phyloP scores from a whole-genome alignment of 2,888 invertebrate species.

The Candidula unifasciata region DNA sequence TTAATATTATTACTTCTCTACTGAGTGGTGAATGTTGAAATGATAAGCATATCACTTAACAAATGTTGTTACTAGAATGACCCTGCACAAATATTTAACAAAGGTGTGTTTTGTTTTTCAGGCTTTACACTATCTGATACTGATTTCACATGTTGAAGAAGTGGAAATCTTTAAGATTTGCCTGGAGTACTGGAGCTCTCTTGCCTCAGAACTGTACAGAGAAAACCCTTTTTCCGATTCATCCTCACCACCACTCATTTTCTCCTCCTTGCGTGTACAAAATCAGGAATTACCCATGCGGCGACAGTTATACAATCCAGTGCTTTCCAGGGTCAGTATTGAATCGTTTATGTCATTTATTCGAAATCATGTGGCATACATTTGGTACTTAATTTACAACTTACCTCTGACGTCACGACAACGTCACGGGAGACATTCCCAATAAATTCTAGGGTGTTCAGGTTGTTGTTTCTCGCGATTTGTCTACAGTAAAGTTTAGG shows the following conservation, averaged over 20 bases:
- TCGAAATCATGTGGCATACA: too few species aligned
- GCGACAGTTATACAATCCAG: conserved; percentile 77
- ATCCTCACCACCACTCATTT: conserved; percentile 74
- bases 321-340: conserved; percentile 76
- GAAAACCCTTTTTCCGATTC: conserved; percentile 85
- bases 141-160: conserved; percentile 95
- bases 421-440: too few species aligned
- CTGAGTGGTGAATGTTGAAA: too few species aligned
- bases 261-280: conserved; percentile 64
- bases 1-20: too few species aligned
- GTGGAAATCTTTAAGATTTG: conserved; percentile 99
- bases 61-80: background rate
- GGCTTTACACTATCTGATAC: conserved; percentile 78
- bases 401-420: too few species aligned
- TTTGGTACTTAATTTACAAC: too few species aligned
- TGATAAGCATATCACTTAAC: too few species aligned
- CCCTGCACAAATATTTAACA: background rate
- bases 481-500: too few species aligned
- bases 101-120: conserved; percentile 53
- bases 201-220: conserved; percentile 94
- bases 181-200: conserved; percentile 97
- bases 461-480: too few species aligned
- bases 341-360: too few species aligned
- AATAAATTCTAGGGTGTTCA: too few species aligned
- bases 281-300: conserved; percentile 75